Conservation (phyloP, 2,888 invertebrate genomes). For the Mesorhabditis spiculigera region DNA sequence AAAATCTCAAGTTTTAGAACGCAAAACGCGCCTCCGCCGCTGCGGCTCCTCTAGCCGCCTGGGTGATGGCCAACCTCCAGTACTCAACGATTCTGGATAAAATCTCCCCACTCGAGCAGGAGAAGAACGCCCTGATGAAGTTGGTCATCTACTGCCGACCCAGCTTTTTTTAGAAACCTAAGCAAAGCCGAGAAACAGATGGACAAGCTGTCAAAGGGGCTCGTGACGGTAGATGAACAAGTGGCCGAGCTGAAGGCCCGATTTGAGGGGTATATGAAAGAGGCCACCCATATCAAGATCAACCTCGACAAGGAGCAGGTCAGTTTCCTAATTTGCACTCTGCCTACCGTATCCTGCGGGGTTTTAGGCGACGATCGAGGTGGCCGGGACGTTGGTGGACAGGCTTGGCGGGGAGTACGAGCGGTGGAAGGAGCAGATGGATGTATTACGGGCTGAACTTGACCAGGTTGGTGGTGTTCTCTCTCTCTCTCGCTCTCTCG, state of each 20-base stretch:
- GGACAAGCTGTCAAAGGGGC: constrained; percentile 61
- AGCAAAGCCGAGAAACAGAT: constrained; percentile 79
- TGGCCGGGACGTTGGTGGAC: constrained; percentile 77
- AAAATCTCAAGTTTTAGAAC: constrained; percentile 34
- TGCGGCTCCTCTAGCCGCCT: constrained; percentile 89
- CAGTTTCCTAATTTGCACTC: not conserved
- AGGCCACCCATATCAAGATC: constrained; percentile 87
- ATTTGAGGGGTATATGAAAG: constrained; percentile 77
- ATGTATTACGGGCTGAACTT: constrained; percentile 35
- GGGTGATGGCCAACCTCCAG: constrained; percentile 92
- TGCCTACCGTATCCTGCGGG: too few relatives aligned
- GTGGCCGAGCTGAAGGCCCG: constrained; percentile 61
- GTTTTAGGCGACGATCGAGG: constrained; percentile 69
- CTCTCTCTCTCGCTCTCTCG: not conserved
- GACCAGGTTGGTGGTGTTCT: constrained; percentile 17
- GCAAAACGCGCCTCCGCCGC: constrained; percentile 90
- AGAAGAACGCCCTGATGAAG: constrained; percentile 69
- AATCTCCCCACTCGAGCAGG: constrained; percentile 81
- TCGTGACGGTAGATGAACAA: constrained; percentile 62
- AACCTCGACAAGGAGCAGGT: constrained; percentile 73
- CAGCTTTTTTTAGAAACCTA: constrained; percentile 70
- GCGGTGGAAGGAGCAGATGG: constrained; percentile 74
- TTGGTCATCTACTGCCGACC: constrained; percentile 45
- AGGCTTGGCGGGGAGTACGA: constrained; percentile 84
- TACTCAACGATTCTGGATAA: constrained; percentile 87